Evolutionary conservation across 2,113 vertebrate species (phyloP), one percentile per base, ranked within the genome.

Genomic region (Mormoops blainvillei): DNA sequence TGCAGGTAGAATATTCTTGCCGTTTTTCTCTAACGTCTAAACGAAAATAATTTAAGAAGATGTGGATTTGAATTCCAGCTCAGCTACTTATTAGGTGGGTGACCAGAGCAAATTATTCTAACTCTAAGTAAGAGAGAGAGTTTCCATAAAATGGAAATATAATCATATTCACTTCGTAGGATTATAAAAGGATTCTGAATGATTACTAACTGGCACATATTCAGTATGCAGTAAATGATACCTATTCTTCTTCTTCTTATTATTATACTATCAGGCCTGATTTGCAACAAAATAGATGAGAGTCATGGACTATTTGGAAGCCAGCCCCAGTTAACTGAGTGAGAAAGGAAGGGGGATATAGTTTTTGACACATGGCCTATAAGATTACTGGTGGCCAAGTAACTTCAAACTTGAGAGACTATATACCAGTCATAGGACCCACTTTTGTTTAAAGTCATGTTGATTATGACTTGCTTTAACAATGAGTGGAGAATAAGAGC

Each of bases 31-130:
- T 61, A n/a, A 86, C 12, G n/a, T 28, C 18, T 91, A 88, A 63
- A 61, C 93, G 86, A 89, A 83, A 81, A 73, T 78, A 88, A 93
- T 81, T 95, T 93, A 93, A 73, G 5, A 38, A 71, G 63, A 83
- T 76, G 13, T 54, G 33, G 28, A 13, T 86, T 85, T 94, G 58
- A 87, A 87, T 92, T 13, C 26, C 33, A 91, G 50, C 33, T 96
- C 28, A 74, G 52, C 52, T 87, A 38, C 38, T 76, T 88, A 70
- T 2, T 82, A 58, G 28, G 4, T 85, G 31, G 22, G 33, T 71
- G 56, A 70, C 36, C 10, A 83, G 74, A 91, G 41, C 7, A 94
- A 91, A 74, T 73, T 56, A 28, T 54, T 73, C 56, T 78, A 78
- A 67, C 13, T 63, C 14, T 65, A 63, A 43, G n/a, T 61, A 61